phyloP scores from a whole-genome alignment of 53 echinoderm and acorn worm genomes.

The Crossaster papposus region DNA sequence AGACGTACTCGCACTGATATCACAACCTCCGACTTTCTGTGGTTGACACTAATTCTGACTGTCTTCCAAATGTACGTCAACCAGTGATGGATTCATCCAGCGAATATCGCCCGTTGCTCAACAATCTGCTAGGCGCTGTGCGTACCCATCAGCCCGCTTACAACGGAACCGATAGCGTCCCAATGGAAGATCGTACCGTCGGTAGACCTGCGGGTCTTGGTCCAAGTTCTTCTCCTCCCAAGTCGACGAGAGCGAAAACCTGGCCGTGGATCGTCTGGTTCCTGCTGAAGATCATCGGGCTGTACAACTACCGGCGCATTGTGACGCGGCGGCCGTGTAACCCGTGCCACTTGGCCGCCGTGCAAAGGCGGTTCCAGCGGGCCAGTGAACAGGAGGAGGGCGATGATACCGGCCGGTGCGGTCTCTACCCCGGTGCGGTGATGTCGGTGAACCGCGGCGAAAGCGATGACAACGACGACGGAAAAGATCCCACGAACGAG shows the following conservation, averaged over 20 bases:
- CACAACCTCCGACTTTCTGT: too few relatives aligned
- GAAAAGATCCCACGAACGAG: background rate
- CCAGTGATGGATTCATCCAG: background rate
- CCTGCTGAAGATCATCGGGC: conserved; percentile 27
- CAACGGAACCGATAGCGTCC: background rate
- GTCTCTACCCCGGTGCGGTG: background rate
- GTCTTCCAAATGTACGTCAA: background rate
- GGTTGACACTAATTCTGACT: background rate
- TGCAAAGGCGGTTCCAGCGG: background rate
- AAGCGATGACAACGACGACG: background rate
- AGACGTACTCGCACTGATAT: too few relatives aligned
- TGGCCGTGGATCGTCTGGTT: conserved; percentile 49
- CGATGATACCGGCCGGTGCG: background rate
- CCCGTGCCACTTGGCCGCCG: conserved; percentile 11
- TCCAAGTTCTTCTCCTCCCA: background rate
- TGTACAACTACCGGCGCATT: conserved; percentile 22
- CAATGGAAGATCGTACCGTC: background rate
- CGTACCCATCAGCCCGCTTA: background rate
- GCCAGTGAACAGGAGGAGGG: too few relatives aligned
- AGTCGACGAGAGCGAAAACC: background rate
- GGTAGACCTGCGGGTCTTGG: background rate
- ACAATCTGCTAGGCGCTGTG: background rate
- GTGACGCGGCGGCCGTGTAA: conserved; percentile 19
- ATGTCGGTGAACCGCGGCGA: background rate
- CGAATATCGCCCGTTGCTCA: background rate